Percentiles rank a stretch among this genome's conserved stretches.
Evolutionary conservation across 2,113 vertebrate species (phyloP).

Genomic region (Trochalopteron elliotii): DNA sequence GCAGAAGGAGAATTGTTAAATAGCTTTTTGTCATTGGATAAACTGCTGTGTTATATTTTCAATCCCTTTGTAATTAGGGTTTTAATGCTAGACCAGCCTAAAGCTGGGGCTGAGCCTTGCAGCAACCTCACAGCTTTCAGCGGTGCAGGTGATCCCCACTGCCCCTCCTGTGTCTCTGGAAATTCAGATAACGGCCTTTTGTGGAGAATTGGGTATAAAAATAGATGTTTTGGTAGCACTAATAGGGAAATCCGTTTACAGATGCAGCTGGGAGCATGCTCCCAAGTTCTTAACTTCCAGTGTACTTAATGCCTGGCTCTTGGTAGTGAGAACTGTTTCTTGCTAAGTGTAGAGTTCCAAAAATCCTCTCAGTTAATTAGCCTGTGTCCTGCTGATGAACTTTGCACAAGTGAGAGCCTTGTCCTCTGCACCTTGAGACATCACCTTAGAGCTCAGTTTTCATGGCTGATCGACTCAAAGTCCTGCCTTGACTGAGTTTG

Average conservation of each 20-base stretch:
- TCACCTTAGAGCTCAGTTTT: not conserved
- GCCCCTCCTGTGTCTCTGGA: not conserved
- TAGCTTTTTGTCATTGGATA: not conserved
- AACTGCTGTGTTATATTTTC: not conserved
- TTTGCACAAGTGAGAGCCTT: slow-evolving; percentile 46
- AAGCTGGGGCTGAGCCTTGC: not conserved
- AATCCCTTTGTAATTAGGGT: not conserved
- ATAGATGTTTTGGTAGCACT: not conserved
- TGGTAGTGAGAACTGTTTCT: not conserved
- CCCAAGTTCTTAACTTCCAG: not conserved
- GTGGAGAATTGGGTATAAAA: not conserved
- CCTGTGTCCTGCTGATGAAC: slow-evolving; percentile 46
- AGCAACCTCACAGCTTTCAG: not conserved
- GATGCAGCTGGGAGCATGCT: not conserved
- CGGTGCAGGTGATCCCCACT: fast-evolving
- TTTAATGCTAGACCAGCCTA: not conserved
- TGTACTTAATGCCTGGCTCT: not conserved
- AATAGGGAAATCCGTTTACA: not conserved
- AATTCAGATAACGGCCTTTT: not conserved
- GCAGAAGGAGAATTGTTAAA: not conserved
- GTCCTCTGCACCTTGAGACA: not conserved
- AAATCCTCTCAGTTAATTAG: slow-evolving; percentile 64
- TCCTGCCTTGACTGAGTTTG: not conserved
- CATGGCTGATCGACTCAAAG: not conserved
- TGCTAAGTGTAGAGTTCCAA: slow-evolving; percentile 36